Base-by-base conservation (phyloP, 2,797 vertebrate species). In the Tarsius wallacei region DNA sequence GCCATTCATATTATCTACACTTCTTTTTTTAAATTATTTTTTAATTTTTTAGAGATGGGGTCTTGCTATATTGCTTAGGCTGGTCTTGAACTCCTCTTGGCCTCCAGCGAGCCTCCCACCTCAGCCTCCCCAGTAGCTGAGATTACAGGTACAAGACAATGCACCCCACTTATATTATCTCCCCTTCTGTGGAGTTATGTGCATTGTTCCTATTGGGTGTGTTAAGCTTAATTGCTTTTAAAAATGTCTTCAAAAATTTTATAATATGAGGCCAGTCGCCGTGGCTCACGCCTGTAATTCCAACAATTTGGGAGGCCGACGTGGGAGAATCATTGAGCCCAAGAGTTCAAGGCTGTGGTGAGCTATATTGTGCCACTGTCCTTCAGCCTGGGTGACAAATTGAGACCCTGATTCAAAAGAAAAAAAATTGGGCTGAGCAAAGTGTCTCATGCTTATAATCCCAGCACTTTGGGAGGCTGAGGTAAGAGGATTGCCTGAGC, bases 211-310 rank as follows among this genome's bases (percentile, higher is more conserved):
- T 68, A 4, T 47, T 51, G 47, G 21, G 12, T 85, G 19, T 28
- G 15, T 51, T 84, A 14, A 63, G 26, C 66, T 92, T 86, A 77
- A n/a, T 3, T 47, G 36, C 17, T 59, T 33, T 83, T 84, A 93
- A 55, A 86, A 90, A 42, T n/a, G 11, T 90, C 82, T 95, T 87
- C 59, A 70, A 28, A 93, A 63, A 36, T 26, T 36, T 74, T 24
- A 80, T 15, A 55, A 42, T 80, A 2, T 42, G 42, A 42, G 42
- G 42, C 42, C 42, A 42, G 42, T 42, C 7, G 42, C 42, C 42
- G 4, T 42, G 42, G 42, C 42, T 42, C 42, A 42, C 42, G 7
- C 42, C 42, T 42, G 42, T 42, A 42, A 42, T 42, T 42, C 4
- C 42, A 42, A 42, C 42, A 42, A 42, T 42, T 42, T 42, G 42